Evolutionary conservation across 1,140 invertebrate species (phyloP).

Genomic region (Aplysia californica): DNA sequence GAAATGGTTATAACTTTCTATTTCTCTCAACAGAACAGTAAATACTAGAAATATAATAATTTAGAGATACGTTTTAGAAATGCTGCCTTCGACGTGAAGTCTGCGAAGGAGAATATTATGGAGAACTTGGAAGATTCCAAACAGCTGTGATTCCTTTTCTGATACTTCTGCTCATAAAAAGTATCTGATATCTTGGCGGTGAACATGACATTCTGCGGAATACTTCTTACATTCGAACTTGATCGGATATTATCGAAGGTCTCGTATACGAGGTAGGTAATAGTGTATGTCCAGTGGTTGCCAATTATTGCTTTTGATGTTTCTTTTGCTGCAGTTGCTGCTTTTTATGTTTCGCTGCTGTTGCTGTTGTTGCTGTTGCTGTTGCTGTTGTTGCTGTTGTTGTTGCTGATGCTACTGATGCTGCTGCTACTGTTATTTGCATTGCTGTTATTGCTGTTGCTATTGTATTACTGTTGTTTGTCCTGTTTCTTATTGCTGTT

Average conservation of each 20-base stretch:
- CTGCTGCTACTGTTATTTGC: not conserved
- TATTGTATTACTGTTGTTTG: no score
- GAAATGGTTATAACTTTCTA: no score
- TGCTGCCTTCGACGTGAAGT: no score
- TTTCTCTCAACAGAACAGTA: no score
- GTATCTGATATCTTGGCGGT: not conserved
- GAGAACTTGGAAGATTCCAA: no score
- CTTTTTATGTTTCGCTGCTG: not conserved
- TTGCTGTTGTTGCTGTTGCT: not conserved
- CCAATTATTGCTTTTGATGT: not conserved
- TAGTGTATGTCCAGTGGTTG: not conserved
- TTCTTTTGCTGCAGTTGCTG: not conserved
- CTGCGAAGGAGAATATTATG: no score
- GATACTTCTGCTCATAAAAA: no score
- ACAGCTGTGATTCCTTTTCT: no score
- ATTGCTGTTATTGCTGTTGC: no score
- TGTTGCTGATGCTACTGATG: not conserved
- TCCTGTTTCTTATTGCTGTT: no score
- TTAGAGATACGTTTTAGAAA: no score
- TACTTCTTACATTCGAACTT: not conserved
- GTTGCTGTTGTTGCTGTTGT: not conserved
- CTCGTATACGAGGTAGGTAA: not conserved
- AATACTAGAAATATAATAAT: no score
- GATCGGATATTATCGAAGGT: not conserved
- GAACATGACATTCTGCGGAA: not conserved